Evolutionary conservation across 2,797 vertebrate species (phyloP).

Genomic region (Poecilia gillii): DNA sequence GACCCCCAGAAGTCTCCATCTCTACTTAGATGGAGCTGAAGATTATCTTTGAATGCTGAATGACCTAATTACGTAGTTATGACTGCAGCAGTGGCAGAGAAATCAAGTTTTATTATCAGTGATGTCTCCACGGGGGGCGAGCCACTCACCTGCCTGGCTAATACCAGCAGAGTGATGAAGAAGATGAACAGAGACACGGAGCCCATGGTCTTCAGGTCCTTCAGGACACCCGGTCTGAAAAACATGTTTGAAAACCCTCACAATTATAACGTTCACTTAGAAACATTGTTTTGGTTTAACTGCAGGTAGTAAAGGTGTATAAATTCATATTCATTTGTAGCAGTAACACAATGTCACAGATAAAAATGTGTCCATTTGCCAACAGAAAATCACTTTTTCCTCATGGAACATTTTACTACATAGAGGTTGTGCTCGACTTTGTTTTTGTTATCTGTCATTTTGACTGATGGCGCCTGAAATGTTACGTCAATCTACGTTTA

Average conservation of each 20-base stretch:
- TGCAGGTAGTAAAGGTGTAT: neutral
- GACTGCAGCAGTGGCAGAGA: neutral
- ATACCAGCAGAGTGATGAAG: conserved; percentile 93
- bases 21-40: neutral
- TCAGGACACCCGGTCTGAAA: conserved; percentile 88
- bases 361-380: neutral
- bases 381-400: neutral
- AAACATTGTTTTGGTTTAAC: neutral
- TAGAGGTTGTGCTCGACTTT: neutral
- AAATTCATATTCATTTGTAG: neutral
- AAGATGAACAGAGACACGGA: conserved; percentile 96
- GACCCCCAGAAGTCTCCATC: neutral
- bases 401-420: neutral
- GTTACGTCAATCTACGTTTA: neutral
- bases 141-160: conserved; percentile 93
- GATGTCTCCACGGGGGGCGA: neutral
- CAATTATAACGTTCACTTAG: neutral
- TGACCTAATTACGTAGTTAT: neutral
- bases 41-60: conserved; percentile 1
- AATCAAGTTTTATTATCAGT: neutral
- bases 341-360: neutral
- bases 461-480: neutral
- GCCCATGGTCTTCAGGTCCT: conserved; percentile 98
- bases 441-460: neutral
- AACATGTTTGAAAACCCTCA: neutral